Evolutionary conservation across 2,888 invertebrate species (phyloP).

Genomic region (Caenorhabditis sp.): DNA sequence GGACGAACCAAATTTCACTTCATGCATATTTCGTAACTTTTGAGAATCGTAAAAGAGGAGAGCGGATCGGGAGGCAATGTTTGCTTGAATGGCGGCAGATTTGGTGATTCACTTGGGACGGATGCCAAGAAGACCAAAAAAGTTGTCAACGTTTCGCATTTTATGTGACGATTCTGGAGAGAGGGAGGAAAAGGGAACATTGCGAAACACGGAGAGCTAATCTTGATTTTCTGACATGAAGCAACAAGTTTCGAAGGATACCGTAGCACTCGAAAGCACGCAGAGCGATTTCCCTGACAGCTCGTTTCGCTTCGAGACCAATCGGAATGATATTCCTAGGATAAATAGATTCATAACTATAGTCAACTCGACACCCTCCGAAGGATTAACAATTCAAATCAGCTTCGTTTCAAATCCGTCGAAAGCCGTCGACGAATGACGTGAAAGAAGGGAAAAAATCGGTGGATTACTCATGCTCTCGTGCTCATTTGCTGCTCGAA

Average conservation of each 20-base stretch:
- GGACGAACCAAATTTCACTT: too few relatives aligned
- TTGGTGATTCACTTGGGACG: constrained; percentile 43
- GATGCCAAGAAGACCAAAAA: not conserved
- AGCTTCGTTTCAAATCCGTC: not conserved
- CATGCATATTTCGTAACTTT: constrained; percentile 32
- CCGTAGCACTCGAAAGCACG: too few relatives aligned
- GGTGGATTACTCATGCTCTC: constrained; percentile 7
- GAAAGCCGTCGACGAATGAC: not conserved
- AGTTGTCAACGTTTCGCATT: constrained; percentile 1
- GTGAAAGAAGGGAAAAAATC: not conserved
- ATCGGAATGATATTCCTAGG: too few relatives aligned
- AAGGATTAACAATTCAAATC: too few relatives aligned
- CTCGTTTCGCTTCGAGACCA: too few relatives aligned
- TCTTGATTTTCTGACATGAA: too few relatives aligned
- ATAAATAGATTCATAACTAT: too few relatives aligned
- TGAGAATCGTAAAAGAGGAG: not conserved
- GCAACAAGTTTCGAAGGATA: too few relatives aligned
- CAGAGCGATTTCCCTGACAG: too few relatives aligned
- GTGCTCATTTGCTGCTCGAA: constrained; percentile 4
- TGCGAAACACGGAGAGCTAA: not conserved
- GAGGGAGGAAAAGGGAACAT: too few relatives aligned
- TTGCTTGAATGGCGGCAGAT: constrained; percentile 43
- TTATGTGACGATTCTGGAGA: not conserved
- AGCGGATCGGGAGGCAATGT: constrained; percentile 10
- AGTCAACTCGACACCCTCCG: too few relatives aligned